Conservation (phyloP, 2,113 vertebrate genomes). For the Solenodon paradoxus region DNA sequence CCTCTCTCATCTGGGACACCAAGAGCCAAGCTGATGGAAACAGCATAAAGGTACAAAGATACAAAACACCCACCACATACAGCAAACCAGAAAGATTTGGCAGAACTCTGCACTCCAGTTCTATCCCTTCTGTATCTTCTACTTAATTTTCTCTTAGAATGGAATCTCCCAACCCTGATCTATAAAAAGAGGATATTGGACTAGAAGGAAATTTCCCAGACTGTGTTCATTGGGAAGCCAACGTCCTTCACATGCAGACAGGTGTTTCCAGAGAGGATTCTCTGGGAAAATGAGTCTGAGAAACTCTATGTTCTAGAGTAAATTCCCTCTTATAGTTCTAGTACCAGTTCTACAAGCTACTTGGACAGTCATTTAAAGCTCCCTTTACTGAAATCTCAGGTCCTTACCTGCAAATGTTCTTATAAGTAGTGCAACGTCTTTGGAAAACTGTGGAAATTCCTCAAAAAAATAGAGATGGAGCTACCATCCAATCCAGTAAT, state of each 20-base stretch:
- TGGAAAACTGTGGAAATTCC: too few relatives aligned
- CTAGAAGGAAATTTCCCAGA: not conserved
- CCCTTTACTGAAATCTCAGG: not conserved
- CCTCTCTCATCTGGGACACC: not conserved
- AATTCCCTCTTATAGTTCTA: not conserved
- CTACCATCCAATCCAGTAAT: too few relatives aligned
- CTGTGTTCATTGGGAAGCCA: not conserved
- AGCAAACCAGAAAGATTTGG: not conserved
- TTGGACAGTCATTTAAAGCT: not conserved
- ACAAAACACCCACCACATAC: not conserved
- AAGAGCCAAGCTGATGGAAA: not conserved
- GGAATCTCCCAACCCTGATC: not conserved
- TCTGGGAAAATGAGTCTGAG: not conserved
- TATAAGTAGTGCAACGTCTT: not conserved
- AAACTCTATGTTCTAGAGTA: not conserved
- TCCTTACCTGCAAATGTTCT: not conserved
- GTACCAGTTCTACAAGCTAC: not conserved
- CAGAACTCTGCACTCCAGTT: not conserved
- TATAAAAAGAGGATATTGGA: not conserved
- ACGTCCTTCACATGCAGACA: not conserved
- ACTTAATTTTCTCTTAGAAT: slow-evolving; percentile 19
- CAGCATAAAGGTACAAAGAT: not conserved
- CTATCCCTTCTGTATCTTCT: not conserved
- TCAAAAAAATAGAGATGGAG: too few relatives aligned
- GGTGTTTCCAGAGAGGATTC: slow-evolving; percentile 5